Conservation (phyloP, 2,113 vertebrate species). For the Brachypodius melanocephalos region DNA sequence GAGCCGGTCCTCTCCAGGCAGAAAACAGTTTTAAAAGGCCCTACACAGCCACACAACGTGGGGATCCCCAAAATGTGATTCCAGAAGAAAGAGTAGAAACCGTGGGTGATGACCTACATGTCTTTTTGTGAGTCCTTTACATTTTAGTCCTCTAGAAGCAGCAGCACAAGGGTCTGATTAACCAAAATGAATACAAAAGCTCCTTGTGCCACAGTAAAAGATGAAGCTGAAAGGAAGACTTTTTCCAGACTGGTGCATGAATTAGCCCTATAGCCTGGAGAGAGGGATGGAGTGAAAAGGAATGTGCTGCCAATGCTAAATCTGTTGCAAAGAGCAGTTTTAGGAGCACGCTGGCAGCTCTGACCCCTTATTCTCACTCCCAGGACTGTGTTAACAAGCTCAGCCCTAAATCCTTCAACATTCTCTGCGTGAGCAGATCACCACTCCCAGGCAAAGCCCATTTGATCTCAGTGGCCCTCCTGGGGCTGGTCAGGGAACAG, state of each 20-base stretch:
- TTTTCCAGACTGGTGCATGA: background rate
- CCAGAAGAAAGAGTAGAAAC: background rate
- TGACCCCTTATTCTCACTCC: background rate
- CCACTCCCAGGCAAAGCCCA: background rate
- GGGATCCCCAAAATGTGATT: background rate
- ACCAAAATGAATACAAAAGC: background rate
- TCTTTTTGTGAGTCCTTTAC: background rate
- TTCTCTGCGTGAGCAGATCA: background rate
- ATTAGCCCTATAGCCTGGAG: background rate
- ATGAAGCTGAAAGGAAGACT: background rate
- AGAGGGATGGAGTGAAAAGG: background rate
- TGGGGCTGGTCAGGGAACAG: background rate
- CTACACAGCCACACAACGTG: accelerated
- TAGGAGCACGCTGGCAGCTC: background rate
- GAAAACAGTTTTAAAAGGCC: background rate
- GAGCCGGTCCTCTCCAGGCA: background rate
- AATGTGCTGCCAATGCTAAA: background rate
- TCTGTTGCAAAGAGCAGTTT: background rate
- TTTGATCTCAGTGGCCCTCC: background rate
- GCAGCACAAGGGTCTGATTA: background rate
- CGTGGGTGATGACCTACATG: background rate
- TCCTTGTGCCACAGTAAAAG: background rate
- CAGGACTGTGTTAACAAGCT: background rate
- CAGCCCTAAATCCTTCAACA: background rate
- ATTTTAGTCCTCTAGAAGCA: background rate